Percentiles rank a stretch among this genome's conserved stretches.
These are phyloP conservation scores for Eriosoma lanigerum DNA, from an alignment of 1,140 invertebrate species.

Conservation along the genomic window DNA sequence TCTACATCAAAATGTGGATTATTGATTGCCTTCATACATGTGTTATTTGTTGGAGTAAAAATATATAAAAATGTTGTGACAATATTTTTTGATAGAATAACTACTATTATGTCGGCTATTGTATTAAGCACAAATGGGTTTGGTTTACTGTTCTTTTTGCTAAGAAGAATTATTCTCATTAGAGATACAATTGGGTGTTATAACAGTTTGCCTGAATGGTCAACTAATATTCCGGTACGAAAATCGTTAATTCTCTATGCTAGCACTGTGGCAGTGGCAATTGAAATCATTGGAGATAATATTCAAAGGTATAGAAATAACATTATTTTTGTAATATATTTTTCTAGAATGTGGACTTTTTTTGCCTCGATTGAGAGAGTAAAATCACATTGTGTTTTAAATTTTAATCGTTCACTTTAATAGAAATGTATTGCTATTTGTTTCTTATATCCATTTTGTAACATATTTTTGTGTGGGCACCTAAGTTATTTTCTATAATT, in stretches of 20 bases:
- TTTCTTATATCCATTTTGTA: too few relatives aligned
- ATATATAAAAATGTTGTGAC: neutral
- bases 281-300: neutral
- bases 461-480: too few relatives aligned
- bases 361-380: too few relatives aligned
- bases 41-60: neutral
- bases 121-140: neutral
- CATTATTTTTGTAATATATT: too few relatives aligned
- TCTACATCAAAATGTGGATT: neutral
- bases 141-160: neutral
- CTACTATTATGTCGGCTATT: neutral
- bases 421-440: too few relatives aligned
- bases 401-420: too few relatives aligned
- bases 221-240: neutral
- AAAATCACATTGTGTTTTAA: too few relatives aligned
- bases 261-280: neutral
- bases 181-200: neutral
- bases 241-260: neutral
- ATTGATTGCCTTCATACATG: neutral
- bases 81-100: neutral
- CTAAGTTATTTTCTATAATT: too few relatives aligned
- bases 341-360: too few relatives aligned
- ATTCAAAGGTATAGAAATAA: neutral
- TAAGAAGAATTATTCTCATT: neutral
- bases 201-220: conserved; percentile 1